These are phyloP conservation scores for Saguinus oedipus DNA, from an alignment of 2,797 vertebrate genomes.

Conservation along the genomic window DNA sequence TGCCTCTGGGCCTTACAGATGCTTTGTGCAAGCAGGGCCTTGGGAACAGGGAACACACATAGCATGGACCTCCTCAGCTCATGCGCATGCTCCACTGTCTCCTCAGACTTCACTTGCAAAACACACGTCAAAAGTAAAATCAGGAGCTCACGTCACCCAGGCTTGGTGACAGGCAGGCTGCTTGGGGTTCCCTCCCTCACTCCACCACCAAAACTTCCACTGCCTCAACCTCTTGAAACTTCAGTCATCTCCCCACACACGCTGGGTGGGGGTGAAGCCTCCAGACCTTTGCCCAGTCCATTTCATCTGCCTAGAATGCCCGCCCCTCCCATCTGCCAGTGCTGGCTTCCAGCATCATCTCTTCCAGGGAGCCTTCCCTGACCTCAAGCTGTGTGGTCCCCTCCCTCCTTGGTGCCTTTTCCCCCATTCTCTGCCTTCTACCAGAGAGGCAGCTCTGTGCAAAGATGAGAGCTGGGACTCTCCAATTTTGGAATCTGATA, in stretches of 20 bases:
- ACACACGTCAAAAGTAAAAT: not conserved
- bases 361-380: not conserved
- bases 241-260: not conserved
- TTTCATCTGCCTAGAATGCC: not conserved
- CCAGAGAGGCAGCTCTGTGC: not conserved
- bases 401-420: not conserved
- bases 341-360: not conserved
- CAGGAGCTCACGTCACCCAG: fast-evolving
- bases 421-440: not conserved
- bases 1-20: fast-evolving
- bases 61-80: fast-evolving
- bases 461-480: too few relatives aligned
- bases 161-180: not conserved
- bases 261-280: not conserved
- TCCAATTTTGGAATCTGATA: not conserved
- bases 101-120: not conserved
- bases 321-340: not conserved
- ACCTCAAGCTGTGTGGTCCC: not conserved
- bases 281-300: not conserved
- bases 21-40: fast-evolving
- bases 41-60: not conserved
- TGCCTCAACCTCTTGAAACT: not conserved
- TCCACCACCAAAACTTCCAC: not conserved
- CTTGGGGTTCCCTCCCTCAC: not conserved
- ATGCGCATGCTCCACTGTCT: fast-evolving